A percentile compares a stretch with the other conserved stretches of the same genome.
Evolutionary conservation across 2,888 invertebrate species (phyloP).

Genomic region (Parascotia fuliginaria): DNA sequence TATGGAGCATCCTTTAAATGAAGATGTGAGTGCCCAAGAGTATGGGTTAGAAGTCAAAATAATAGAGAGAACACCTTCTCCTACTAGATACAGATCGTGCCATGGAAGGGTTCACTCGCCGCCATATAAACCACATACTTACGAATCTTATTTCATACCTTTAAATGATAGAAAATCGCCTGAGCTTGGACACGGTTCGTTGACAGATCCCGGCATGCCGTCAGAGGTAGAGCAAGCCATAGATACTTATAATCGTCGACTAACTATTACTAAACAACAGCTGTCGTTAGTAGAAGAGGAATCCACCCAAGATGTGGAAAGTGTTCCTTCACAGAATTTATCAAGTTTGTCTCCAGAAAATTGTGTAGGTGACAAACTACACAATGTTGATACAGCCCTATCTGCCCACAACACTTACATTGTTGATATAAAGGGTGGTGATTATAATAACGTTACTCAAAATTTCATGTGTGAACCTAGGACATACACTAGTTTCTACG

Average conservation of each 20-base stretch:
- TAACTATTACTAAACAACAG: slow-evolving; percentile 71
- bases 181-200: slow-evolving; percentile 53
- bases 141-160: slow-evolving; percentile 73
- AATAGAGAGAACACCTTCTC: slow-evolving; percentile 63
- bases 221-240: slow-evolving; percentile 64
- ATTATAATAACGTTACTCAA: slow-evolving; percentile 46
- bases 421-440: slow-evolving; percentile 43
- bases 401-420: slow-evolving; percentile 44
- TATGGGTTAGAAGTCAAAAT: slow-evolving; percentile 77
- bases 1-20: slow-evolving; percentile 58
- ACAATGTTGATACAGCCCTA: slow-evolving; percentile 44
- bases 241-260: slow-evolving; percentile 65
- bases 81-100: slow-evolving; percentile 55
- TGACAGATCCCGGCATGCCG: slow-evolving; percentile 58
- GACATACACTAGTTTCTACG: slow-evolving; percentile 73
- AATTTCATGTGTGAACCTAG: slow-evolving; percentile 58
- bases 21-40: slow-evolving; percentile 51
- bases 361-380: slow-evolving; percentile 51
- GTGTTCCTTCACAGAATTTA: slow-evolving; percentile 69
- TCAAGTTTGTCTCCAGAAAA: slow-evolving; percentile 68
- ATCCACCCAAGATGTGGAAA: slow-evolving; percentile 78
- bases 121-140: slow-evolving; percentile 59
- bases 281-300: slow-evolving; percentile 83
- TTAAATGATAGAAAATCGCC: slow-evolving; percentile 55
- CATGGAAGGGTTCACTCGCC: slow-evolving; percentile 59